A percentile compares a stretch with the other conserved stretches of the same genome.
Evolutionary conservation across 2,888 invertebrate genomes (phyloP).

Genomic region (Hoplodrina ambigua): DNA sequence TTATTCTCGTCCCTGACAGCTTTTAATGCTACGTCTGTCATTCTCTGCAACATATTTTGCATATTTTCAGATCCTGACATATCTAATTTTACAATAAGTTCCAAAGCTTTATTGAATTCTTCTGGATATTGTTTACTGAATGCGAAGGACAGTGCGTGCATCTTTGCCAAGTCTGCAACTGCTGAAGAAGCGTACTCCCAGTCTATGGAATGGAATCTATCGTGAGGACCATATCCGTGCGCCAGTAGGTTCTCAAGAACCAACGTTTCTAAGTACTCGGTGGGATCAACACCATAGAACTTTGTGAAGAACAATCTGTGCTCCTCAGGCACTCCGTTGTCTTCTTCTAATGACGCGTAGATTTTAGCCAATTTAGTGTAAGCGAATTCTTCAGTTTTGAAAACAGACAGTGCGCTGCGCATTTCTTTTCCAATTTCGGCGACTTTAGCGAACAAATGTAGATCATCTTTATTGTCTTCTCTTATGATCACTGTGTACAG

Average conservation of each 20-base stretch:
- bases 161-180: slow-evolving; percentile 68
- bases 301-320: slow-evolving; percentile 64
- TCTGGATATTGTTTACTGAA: slow-evolving; percentile 67
- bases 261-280: slow-evolving; percentile 67
- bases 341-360: slow-evolving; percentile 56
- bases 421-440: slow-evolving; percentile 45
- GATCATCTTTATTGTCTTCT: slow-evolving; percentile 59
- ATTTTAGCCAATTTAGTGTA: slow-evolving; percentile 51
- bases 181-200: slow-evolving; percentile 69
- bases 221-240: slow-evolving; percentile 66
- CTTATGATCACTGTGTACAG: slow-evolving; percentile 67
- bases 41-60: not conserved
- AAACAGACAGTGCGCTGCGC: slow-evolving; percentile 29
- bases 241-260: slow-evolving; percentile 70
- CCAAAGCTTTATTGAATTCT: slow-evolving; percentile 49
- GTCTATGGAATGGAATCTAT: slow-evolving; percentile 68
- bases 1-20: not conserved
- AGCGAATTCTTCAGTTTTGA: slow-evolving; percentile 50
- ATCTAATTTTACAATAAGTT: not conserved
- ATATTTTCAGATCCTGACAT: not conserved
- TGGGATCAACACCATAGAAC: slow-evolving; percentile 64
- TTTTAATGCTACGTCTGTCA: not conserved
- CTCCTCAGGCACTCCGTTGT: slow-evolving; percentile 50
- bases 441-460: slow-evolving; percentile 76
- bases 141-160: slow-evolving; percentile 76